Percentiles rank a stretch among this genome's conserved stretches.
Evolutionary conservation across 1,140 invertebrate genomes (phyloP).

Genomic region (Drosophila insularis): DNA sequence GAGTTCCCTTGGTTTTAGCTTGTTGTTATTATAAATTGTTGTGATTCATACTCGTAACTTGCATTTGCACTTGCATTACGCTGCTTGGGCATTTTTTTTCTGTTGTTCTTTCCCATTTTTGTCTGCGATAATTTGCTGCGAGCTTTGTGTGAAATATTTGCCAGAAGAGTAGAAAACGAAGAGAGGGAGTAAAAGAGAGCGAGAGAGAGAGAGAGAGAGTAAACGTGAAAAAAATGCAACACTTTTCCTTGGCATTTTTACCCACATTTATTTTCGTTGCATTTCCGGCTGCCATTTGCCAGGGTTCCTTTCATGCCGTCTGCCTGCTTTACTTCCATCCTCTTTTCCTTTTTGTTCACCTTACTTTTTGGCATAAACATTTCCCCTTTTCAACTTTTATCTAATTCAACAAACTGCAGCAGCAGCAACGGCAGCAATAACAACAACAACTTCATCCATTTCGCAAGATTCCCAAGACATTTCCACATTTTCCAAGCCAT

Average conservation of each 20-base stretch:
- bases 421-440: conserved; percentile 15
- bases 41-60: conserved; percentile 58
- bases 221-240: background rate
- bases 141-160: conserved; percentile 63
- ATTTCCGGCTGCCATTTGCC: conserved; percentile 68
- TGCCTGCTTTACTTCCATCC: background rate
- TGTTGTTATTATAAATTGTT: conserved; percentile 24
- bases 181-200: background rate
- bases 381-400: conserved; percentile 73
- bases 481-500: conserved; percentile 77
- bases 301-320: conserved; percentile 18
- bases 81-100: conserved; percentile 71
- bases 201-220: background rate
- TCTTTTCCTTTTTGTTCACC: conserved; percentile 10
- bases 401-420: conserved; percentile 77
- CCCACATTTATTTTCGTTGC: conserved; percentile 77
- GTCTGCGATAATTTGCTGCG: conserved; percentile 43
- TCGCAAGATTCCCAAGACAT: conserved; percentile 76
- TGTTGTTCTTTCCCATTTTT: background rate
- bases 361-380: conserved; percentile 75
- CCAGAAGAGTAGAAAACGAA: conserved; percentile 30
- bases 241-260: conserved; percentile 66
- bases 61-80: conserved; percentile 62
- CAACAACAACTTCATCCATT: conserved; percentile 55
- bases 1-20: conserved; percentile 65